Evolutionary conservation across 2,888 invertebrate genomes (phyloP), one percentile per base, ranked within the genome.

Genomic region (Polydrusus cervinus): DNA sequence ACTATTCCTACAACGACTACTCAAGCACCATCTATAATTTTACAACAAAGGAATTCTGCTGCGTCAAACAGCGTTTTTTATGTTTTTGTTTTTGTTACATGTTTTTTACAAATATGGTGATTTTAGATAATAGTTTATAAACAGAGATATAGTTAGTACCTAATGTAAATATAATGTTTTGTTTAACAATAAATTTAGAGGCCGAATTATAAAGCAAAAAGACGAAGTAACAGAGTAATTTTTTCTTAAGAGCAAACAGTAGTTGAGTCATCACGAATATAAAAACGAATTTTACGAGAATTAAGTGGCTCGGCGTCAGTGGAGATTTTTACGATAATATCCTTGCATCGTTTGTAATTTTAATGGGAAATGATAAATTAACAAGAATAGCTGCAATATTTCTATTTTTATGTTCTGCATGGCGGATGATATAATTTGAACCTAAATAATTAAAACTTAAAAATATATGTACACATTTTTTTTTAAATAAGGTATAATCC

Each of bases 1-100:
- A 82, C 84, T 14, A 81, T 84, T 72, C 80, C 83, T 18, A 81
- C 84, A 51, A 81, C 83, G 43, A 82, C 84, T 16, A 84, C 82
- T 82, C 66, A 87, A 83, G 79, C 83, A 81, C 73, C 81, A 82
- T 64, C 85, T 85, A 60, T 84, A 84, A 73, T 87, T 85, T 71
- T 60, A 55, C 77, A 77, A 40, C 72, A 73, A 70, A 65, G 70
- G 61, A 76, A 76, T 66, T 30, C 66, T 51, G 69, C 73, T 8
- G 30, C 38, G 14, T 34, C 53, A 64, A 57, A 57, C 13, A 57
- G 53, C 34, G 51, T 71, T 69, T 60, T 61, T 25, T 57, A 75
- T 55, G 10, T 60, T 51, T 62, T 62, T 61, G 64, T 71, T 67
- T 69, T 72, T 68, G 68, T 76, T 60, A 34, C 49, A 62, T 65